phyloP scores from a whole-genome alignment of 2,797 vertebrate species.

The Poliocrania exsul region DNA sequence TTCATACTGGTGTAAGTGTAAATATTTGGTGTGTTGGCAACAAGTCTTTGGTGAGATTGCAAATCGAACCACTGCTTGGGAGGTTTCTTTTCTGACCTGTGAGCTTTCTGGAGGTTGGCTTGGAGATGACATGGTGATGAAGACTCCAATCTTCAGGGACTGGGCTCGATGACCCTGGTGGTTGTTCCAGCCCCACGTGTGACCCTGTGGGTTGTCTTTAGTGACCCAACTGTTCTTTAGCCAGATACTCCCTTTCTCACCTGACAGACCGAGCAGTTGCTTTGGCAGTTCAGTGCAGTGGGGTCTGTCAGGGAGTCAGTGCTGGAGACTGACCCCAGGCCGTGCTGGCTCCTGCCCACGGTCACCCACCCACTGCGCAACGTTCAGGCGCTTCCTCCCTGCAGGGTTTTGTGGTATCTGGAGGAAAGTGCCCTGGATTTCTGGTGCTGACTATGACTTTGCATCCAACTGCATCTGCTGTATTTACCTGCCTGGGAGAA shows the following conservation, averaged over 20 bases:
- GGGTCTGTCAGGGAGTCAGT: background rate
- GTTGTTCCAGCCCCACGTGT: background rate
- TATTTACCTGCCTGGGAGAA: background rate
- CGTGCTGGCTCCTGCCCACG: background rate
- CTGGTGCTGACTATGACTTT: slow-evolving; percentile 43
- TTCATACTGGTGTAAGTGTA: slow-evolving; percentile 30
- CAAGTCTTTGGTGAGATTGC: slow-evolving; percentile 27
- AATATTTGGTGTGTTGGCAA: slow-evolving; percentile 24
- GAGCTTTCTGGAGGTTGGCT: slow-evolving; percentile 53
- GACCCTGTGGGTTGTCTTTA: slow-evolving; percentile 59
- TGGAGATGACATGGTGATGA: slow-evolving; percentile 44
- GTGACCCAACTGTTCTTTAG: slow-evolving; percentile 62
- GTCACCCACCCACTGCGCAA: background rate
- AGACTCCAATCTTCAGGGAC: slow-evolving; percentile 40
- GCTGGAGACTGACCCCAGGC: slow-evolving; percentile 1
- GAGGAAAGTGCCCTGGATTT: background rate
- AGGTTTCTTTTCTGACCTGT: slow-evolving; percentile 9
- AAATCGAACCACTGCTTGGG: slow-evolving; percentile 48
- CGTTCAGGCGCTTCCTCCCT: slow-evolving; percentile 5
- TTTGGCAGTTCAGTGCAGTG: background rate
- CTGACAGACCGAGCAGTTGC: background rate
- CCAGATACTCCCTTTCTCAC: slow-evolving; percentile 43
- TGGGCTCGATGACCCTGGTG: slow-evolving; percentile 34
- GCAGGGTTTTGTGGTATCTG: background rate
- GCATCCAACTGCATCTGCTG: background rate